Conservation (phyloP, 2,113 vertebrate species). For the Emydura subglobosa region DNA sequence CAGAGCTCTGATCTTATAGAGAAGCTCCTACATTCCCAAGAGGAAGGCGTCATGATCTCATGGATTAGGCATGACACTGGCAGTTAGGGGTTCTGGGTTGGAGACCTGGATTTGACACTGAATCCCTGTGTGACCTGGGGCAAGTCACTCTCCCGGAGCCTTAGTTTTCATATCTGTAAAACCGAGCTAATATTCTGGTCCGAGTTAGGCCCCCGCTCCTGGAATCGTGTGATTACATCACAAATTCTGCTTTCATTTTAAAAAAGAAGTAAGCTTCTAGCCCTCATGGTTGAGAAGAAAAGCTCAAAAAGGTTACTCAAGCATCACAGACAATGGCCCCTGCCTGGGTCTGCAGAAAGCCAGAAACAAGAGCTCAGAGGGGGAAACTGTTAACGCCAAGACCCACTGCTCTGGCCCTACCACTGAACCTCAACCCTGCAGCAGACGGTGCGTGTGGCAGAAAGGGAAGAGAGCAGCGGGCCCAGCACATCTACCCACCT, state of each 20-base stretch:
- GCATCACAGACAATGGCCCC: fast-evolving
- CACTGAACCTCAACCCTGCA: too few relatives aligned
- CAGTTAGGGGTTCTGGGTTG: too few relatives aligned
- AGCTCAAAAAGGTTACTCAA: fast-evolving
- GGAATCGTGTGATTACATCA: not conserved
- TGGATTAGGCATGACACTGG: not conserved
- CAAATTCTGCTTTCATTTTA: not conserved
- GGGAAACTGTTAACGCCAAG: too few relatives aligned
- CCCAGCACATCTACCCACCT: not conserved
- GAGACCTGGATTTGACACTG: too few relatives aligned
- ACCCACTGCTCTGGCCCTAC: too few relatives aligned
- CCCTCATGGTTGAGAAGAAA: not conserved
- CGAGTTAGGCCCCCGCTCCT: not conserved
- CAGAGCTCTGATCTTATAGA: not conserved
- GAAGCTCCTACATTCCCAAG: not conserved
- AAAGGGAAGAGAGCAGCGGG: not conserved
- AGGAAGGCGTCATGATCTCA: not conserved
- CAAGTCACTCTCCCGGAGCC: too few relatives aligned
- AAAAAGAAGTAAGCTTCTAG: not conserved
- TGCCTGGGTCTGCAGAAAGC: not conserved
- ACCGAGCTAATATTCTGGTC: too few relatives aligned
- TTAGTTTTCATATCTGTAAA: too few relatives aligned
- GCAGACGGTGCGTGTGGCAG: not conserved
- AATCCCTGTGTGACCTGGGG: too few relatives aligned
- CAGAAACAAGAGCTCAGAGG: too few relatives aligned